Evolutionary conservation across 2,113 vertebrate species (phyloP), one percentile per base, ranked within the genome.

Genomic region (Chloroceryle aenea): DNA sequence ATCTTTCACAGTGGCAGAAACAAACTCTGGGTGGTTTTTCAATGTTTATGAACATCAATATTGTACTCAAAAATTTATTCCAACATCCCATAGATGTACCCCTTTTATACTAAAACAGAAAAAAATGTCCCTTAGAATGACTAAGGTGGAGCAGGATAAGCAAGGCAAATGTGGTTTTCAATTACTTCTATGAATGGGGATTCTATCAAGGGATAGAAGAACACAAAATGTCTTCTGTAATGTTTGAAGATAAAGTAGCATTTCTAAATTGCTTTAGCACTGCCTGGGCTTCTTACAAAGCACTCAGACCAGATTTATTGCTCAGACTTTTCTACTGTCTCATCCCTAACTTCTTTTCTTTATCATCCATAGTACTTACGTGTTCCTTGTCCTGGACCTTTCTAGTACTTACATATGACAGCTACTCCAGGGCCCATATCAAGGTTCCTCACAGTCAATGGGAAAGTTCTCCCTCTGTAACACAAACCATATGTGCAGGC

Each of bases 1-100:
- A 95, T 96, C 81, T 93, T 95, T 95, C 77, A 96, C 43, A 96
- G 87, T n/a, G 55, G 61, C 96, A 85, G 68, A 53, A 95, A 85
- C 64, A 95, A 85, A 93, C 36, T 64, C 52, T 19, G 30, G 43
- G 61, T 90, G 64, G 13, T 38, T 96, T 97, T 94, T 55, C 64
- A 85, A 10, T n/a, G 62, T 81, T 92, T 87, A 82, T 82, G 87
- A 93, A 89, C 50, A 92, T 92, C 45, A 92, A 45, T 21, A 29
- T 16, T 79, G 9, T 73, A 67, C 87, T 89, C 69, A 59, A 62
- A 74, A 93, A 91, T 64, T 90, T 92, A 87, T 68, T 93, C 79
- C 69, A 94, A 71, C 38, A 85, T 50, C 16, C 6, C 30, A 86
- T 63, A 84, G 90, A 85, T 69, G 42, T 63, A 45, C 30, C n/a